These are phyloP conservation scores for Drosophila sordidula DNA, from an alignment of 2,888 invertebrate genomes.

Conservation along the genomic window DNA sequence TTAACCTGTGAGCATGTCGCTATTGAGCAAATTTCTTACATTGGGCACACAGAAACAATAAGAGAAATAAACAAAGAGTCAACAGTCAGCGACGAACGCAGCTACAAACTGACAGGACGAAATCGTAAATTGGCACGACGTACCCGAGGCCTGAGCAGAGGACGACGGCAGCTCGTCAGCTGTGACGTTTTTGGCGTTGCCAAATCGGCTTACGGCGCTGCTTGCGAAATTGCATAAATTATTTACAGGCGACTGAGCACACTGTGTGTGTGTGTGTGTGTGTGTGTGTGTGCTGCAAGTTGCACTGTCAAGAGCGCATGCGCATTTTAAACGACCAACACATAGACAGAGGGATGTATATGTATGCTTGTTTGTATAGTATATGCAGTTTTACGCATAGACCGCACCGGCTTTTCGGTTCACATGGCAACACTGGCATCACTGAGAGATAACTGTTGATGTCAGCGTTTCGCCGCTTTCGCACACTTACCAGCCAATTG, in stretches of 20 bases:
- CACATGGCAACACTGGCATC: conserved; percentile 33
- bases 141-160: conserved; percentile 12
- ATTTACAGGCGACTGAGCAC: conserved; percentile 51
- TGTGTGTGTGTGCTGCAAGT: conserved; percentile 20
- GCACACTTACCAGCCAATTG: conserved; percentile 84
- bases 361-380: not conserved
- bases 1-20: conserved; percentile 20
- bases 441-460: conserved; percentile 28
- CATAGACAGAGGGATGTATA: not conserved
- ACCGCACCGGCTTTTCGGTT: conserved; percentile 36
- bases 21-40: conserved; percentile 20
- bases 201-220: conserved; percentile 43
- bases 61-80: conserved; percentile 32
- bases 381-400: conserved; percentile 25
- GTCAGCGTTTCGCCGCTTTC: conserved; percentile 26
- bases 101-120: conserved; percentile 64
- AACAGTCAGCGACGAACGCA: conserved; percentile 57
- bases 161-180: conserved; percentile 45
- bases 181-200: conserved; percentile 54
- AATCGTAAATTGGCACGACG: conserved; percentile 37
- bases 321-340: conserved; percentile 14
- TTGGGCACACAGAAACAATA: conserved; percentile 13
- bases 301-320: conserved; percentile 47
- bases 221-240: conserved; percentile 47
- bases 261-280: not conserved